A percentile compares a stretch with the other conserved stretches of the same genome.
These are phyloP conservation scores for Agapetus fuscipes DNA, from an alignment of 2,888 invertebrate genomes.

Conservation along the genomic window DNA sequence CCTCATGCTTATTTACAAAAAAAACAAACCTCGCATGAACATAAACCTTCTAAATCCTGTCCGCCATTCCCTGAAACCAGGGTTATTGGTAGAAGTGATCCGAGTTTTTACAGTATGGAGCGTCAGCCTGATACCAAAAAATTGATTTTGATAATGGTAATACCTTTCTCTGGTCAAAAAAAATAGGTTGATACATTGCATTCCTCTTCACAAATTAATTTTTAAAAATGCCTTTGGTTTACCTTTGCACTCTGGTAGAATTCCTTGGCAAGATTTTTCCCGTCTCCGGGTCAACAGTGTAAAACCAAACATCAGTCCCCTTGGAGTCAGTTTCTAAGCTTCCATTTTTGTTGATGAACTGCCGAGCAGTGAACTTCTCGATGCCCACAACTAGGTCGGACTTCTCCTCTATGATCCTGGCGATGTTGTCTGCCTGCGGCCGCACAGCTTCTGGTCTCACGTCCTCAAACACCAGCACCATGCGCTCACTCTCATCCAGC, in stretches of 20 bases:
- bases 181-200: too few species aligned
- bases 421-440: conserved; percentile 38
- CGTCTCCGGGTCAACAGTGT: conserved; percentile 68
- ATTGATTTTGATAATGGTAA: too few species aligned
- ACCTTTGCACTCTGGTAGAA: conserved; percentile 59
- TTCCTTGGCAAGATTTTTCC: conserved; percentile 67
- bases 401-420: conserved; percentile 57
- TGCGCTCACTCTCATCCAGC: conserved; percentile 64
- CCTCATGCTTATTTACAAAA: too few species aligned
- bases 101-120: too few species aligned
- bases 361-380: conserved; percentile 72
- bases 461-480: conserved; percentile 69
- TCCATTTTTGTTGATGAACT: conserved; percentile 63
- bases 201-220: too few species aligned
- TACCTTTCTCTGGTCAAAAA: too few species aligned
- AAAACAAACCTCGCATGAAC: too few species aligned
- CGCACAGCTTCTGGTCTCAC: conserved; percentile 61
- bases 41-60: too few species aligned
- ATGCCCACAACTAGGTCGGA: conserved; percentile 70
- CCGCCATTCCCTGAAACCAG: too few species aligned
- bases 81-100: too few species aligned
- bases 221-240: background rate
- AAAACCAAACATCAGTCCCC: conserved; percentile 83
- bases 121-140: too few species aligned
- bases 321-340: conserved; percentile 59